Evolutionary conservation across 2,113 vertebrate genomes (phyloP), one percentile per base, ranked within the genome.

Genomic region (Poeciliopsis turrubarensis): DNA sequence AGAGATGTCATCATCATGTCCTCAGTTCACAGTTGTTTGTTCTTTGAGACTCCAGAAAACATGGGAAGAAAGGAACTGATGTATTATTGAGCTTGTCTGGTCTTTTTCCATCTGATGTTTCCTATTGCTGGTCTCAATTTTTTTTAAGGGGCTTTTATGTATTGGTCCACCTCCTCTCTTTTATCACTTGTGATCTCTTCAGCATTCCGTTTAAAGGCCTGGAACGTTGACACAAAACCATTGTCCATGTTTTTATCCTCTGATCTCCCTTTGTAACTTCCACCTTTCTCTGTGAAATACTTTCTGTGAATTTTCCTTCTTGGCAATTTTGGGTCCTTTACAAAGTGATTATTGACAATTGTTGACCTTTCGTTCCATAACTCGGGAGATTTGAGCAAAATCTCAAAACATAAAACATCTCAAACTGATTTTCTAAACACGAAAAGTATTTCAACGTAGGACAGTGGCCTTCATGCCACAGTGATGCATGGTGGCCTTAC

Each of bases 81-180:
- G 89, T 92, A 87, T 90, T 89, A 90, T 90, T 84, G 87, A 91
- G 64, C 82, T 62, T 78, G 86, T 92, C 89, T 90, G 80, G 78
- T 17, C 17, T 37, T 87, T 82, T 77, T 75, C 75, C 51, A 57
- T 57, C 25, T n/a, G 17, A 47, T 19, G 44, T 47, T 19, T 7
- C 17, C 44, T 47, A 5, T 17, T 47, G 14, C 15, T 47, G 4
- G 14, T 47, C 17, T 47, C 44, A 19, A 1, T 47, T 47, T 17
- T 47, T 47, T 47, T 4, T 17, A n/a, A n/a, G n/a, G 9, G 44
- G 5, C 17, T 19, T 47, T 47, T 7, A 19, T 47, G 19, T 47
- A 22, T 47, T 47, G 15, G 15, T 47, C 15, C 14, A 19, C 44
- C 14, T 17, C 17, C 44, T 17, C 44, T 17, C 44, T 17, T 47